Evolutionary conservation across 2,888 invertebrate genomes (phyloP), one percentile per base, ranked within the genome.

Genomic region (Andrena chrysosceles): DNA sequence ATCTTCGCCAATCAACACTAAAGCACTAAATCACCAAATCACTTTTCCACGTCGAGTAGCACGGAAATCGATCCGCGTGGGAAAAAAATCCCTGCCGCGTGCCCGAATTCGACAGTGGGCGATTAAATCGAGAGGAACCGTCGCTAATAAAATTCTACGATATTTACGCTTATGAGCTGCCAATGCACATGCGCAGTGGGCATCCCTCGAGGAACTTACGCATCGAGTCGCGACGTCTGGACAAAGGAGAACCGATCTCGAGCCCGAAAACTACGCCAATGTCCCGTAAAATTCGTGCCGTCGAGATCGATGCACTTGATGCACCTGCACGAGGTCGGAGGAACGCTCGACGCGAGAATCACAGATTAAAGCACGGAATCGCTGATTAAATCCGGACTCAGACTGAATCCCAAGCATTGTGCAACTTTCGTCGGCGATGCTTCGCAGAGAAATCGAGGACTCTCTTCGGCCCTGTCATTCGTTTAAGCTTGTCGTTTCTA

Each of bases 401-500:
- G 3, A 35, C 31, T 52, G 35, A 26, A 48, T 48, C 52, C 10
- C 7, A 33, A 2, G 23, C 23, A 48, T 8, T 6, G 20, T 4
- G 26, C 29, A 33, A 13, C 10, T 42, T 33, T 60, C 8, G 49
- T 4, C 64, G 35, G 8, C 10, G 20, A n/a, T 31, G 26, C 62
- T 35, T 35, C 48, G 48, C 35, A 20, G 8, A 10, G 35, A 66
- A 59, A 33, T 33, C 26, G 13, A 16, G 13, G 35, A 10, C 23
- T 64, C 13, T 23, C 54, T 5, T 66, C 31, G 20, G 52, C 35
- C n/a, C 23, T 7, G 64, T 64, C 23, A 29, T 16, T 26, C 49
- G n/a, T 13, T 62, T 23, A 2, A 13, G 48, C 35, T 69, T 33
- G 8, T 2, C 48, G 7, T 71, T 73, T 3, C 23, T 87, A 85